Percentiles rank a stretch among this genome's conserved stretches.
phyloP scores from a whole-genome alignment of 2,113 vertebrate genomes.

The Sinocyclocheilus maitianheensis region DNA sequence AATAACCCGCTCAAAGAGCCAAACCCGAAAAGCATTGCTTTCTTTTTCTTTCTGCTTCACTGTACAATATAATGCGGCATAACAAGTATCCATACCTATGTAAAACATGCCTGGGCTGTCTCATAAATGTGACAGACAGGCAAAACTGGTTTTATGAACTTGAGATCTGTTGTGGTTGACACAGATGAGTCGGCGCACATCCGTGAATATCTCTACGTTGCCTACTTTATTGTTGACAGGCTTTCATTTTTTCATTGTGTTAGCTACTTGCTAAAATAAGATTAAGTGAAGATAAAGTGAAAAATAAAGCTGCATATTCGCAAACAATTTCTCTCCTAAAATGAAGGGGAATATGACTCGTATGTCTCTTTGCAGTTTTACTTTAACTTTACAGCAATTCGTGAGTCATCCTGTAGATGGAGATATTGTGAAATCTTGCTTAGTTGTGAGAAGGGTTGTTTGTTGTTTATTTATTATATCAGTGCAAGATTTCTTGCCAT shows the following conservation, averaged over 20 bases:
- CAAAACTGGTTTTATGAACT: slow-evolving; percentile 40
- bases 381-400: neutral
- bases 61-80: neutral
- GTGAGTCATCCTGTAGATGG: slow-evolving; percentile 2
- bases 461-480: too few species aligned
- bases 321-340: too few species aligned
- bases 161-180: slow-evolving; percentile 4
- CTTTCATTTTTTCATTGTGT: neutral
- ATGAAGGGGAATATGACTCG: neutral
- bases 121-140: slow-evolving; percentile 10
- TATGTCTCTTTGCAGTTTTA: neutral
- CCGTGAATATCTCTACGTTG: neutral
- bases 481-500: neutral
- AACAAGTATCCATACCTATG: neutral
- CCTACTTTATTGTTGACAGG: neutral
- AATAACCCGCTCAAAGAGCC: neutral
- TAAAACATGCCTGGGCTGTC: slow-evolving; percentile 27
- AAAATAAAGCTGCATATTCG: neutral
- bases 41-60: neutral
- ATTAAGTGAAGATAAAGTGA: neutral
- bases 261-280: neutral
- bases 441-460: too few species aligned
- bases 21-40: neutral
- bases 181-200: neutral
- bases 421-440: neutral